phyloP scores from a whole-genome alignment of 2,888 invertebrate genomes.

The Caenorhabditis sp. region DNA sequence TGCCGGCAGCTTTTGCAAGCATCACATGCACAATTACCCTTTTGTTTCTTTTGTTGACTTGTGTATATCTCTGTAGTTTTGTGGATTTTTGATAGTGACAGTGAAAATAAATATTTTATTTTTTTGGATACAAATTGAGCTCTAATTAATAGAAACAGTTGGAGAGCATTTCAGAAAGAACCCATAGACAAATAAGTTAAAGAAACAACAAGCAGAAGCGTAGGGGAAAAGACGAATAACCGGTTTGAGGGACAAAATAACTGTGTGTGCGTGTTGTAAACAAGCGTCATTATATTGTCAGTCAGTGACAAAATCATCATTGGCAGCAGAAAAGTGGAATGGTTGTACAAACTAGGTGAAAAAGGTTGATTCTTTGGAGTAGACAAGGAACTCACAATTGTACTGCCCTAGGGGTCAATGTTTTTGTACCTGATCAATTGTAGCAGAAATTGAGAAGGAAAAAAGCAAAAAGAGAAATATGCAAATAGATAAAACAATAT shows the following conservation, averaged over 20 bases:
- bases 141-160: conserved; percentile 5
- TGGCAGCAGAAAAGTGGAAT: conserved; percentile 1
- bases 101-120: conserved; percentile 26
- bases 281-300: conserved; percentile 52
- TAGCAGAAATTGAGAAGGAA: conserved; percentile 16
- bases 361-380: neutral
- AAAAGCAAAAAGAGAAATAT: conserved; percentile 10
- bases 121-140: conserved; percentile 31
- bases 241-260: conserved; percentile 56
- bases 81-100: conserved; percentile 27
- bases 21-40: conserved; percentile 38
- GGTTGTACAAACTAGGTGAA: neutral
- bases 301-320: conserved; percentile 35
- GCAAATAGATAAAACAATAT: neutral
- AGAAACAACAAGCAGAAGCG: conserved; percentile 24
- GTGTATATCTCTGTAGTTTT: conserved; percentile 59
- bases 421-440: conserved; percentile 54
- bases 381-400: conserved; percentile 40
- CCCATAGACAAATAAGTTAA: conserved; percentile 53
- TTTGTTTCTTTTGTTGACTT: conserved; percentile 55
- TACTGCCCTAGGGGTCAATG: conserved; percentile 40
- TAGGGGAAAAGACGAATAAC: conserved; percentile 21
- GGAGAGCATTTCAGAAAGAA: conserved; percentile 47
- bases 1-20: conserved; percentile 45
- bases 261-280: conserved; percentile 30